Percentiles rank a stretch among this genome's conserved stretches.
These are phyloP conservation scores for Drosophila mojavensis DNA, from an alignment of 1,140 invertebrate species.

Conservation along the genomic window DNA sequence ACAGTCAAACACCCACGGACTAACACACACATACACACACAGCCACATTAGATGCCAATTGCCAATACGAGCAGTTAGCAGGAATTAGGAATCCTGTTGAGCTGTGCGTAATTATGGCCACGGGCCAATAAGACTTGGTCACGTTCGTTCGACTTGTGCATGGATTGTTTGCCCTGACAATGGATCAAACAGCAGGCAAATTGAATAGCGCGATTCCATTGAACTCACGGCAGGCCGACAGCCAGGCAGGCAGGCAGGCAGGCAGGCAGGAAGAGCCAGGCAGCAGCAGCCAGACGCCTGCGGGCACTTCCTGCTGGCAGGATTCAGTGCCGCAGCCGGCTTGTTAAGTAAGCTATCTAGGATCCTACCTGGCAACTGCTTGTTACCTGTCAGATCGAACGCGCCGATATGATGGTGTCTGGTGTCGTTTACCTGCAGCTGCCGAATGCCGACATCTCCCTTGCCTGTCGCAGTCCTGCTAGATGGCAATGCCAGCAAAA, in stretches of 20 bases:
- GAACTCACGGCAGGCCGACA: slow-evolving; percentile 7
- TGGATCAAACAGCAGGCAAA: slow-evolving; percentile 36
- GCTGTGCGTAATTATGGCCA: slow-evolving; percentile 28
- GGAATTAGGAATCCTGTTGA: slow-evolving; percentile 17
- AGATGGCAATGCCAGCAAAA: not conserved
- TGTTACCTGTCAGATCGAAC: slow-evolving; percentile 78
- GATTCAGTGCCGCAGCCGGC: slow-evolving; percentile 48
- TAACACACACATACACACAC: no score
- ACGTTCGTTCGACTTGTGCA: slow-evolving; percentile 33
- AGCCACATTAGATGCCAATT: not conserved
- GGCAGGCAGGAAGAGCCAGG: slow-evolving; percentile 1
- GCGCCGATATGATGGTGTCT: slow-evolving; percentile 56
- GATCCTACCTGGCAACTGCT: slow-evolving; percentile 43
- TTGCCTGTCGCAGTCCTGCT: not conserved
- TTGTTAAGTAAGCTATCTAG: slow-evolving; percentile 37
- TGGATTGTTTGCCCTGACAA: slow-evolving; percentile 14
- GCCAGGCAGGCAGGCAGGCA: slow-evolving; percentile 3
- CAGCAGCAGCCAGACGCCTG: slow-evolving; percentile 4
- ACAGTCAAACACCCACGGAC: no score
- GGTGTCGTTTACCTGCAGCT: slow-evolving; percentile 76
- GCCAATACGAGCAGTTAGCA: slow-evolving; percentile 3
- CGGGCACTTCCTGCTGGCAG: slow-evolving; percentile 68
- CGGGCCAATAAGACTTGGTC: slow-evolving; percentile 43
- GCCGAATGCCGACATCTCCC: slow-evolving; percentile 3
- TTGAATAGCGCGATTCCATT: slow-evolving; percentile 16